phyloP scores from a whole-genome alignment of 2,888 invertebrate genomes.

The Plagodis pulveraria region DNA sequence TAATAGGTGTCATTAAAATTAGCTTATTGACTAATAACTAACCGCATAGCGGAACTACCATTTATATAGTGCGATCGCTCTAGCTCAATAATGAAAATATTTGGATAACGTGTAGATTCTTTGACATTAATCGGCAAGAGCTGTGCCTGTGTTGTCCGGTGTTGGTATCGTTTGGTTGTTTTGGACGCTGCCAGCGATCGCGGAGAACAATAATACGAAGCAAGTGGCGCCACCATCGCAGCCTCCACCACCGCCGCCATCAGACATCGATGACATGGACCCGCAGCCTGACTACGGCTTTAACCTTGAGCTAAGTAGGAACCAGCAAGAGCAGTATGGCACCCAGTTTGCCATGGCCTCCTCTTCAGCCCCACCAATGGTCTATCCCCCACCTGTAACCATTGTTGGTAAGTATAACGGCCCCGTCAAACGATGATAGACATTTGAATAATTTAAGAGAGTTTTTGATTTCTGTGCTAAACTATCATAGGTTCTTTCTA shows the following conservation, averaged over 20 bases:
- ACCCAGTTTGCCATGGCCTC: slow-evolving; percentile 84
- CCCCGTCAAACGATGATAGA: not conserved
- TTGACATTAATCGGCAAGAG: slow-evolving; percentile 26
- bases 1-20: too few relatives aligned
- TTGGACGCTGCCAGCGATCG: slow-evolving; percentile 71
- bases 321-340: slow-evolving; percentile 90
- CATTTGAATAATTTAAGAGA: too few relatives aligned
- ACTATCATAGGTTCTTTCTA: too few relatives aligned
- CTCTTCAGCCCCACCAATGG: slow-evolving; percentile 34
- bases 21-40: not conserved
- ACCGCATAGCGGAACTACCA: not conserved
- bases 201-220: slow-evolving; percentile 68
- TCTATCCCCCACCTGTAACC: slow-evolving; percentile 61
- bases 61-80: not conserved
- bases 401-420: slow-evolving; percentile 74
- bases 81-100: not conserved
- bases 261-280: slow-evolving; percentile 66
- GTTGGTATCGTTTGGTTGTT: slow-evolving; percentile 41
- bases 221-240: slow-evolving; percentile 71
- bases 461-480: too few relatives aligned
- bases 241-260: slow-evolving; percentile 83
- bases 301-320: slow-evolving; percentile 89
- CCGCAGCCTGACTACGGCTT: slow-evolving; percentile 84
- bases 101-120: not conserved
- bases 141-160: slow-evolving; percentile 38